A percentile compares a stretch with the other conserved stretches of the same genome.
phyloP scores from a whole-genome alignment of 2,113 vertebrate species.

The Eretmodus cyanostictus region DNA sequence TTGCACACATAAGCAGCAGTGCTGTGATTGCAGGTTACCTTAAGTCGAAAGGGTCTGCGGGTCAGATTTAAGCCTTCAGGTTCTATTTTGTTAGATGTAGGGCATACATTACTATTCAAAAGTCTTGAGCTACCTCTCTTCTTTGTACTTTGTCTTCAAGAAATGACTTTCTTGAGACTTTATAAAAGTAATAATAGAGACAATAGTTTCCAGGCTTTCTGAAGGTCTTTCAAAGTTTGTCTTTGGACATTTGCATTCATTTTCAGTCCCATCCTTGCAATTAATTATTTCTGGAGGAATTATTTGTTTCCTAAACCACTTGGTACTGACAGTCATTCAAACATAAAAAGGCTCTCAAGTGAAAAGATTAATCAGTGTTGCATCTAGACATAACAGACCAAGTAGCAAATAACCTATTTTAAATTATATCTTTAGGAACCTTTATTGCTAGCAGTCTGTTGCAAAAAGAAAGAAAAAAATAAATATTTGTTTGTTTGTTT shows the following conservation, averaged over 20 bases:
- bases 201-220: neutral
- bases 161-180: neutral
- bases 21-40: neutral
- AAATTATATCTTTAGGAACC: neutral
- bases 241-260: neutral
- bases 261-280: neutral
- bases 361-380: neutral
- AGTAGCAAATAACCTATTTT: neutral
- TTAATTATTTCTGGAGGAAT: neutral
- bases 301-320: neutral
- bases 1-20: neutral
- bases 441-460: neutral
- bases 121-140: neutral
- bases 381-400: neutral
- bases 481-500: neutral
- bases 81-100: neutral
- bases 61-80: neutral
- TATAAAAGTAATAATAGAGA: neutral
- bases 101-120: neutral
- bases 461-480: neutral
- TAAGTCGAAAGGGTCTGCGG: neutral
- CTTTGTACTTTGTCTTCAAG: neutral
- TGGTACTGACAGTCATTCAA: neutral
- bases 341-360: neutral
- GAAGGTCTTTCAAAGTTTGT: neutral